These are phyloP conservation scores for Chlorodrepanis virens DNA, from an alignment of 2,113 vertebrate genomes.

Conservation along the genomic window DNA sequence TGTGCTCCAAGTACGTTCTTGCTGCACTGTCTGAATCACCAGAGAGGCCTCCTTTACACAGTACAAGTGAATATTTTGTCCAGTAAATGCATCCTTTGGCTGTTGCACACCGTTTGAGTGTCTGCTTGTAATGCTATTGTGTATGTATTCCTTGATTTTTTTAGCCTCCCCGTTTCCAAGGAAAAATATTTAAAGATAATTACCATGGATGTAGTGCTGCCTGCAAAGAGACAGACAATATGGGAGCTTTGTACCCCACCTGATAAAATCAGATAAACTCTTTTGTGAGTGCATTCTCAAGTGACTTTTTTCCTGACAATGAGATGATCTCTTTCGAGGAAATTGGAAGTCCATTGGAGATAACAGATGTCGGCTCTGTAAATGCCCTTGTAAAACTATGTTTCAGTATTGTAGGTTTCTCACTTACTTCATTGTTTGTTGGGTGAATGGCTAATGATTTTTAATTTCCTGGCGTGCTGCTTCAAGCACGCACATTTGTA, in stretches of 20 bases:
- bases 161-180: background rate
- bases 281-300: background rate
- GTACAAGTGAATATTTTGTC: background rate
- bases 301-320: background rate
- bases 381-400: background rate
- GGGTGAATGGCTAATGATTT: background rate
- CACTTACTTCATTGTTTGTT: background rate
- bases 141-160: background rate
- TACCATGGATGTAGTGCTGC: background rate
- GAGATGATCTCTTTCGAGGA: background rate
- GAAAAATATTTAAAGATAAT: background rate
- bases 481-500: background rate
- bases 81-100: background rate
- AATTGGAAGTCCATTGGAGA: background rate
- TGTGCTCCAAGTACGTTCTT: background rate
- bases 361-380: background rate
- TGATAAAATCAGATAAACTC: background rate
- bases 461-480: background rate
- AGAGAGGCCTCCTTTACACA: background rate
- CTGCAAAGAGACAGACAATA: background rate
- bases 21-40: background rate
- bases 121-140: background rate
- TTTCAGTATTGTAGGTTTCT: background rate
- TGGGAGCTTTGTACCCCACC: background rate
- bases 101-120: accelerated